Conservation (phyloP, 2,888 invertebrate species). For the Tipula confusa region DNA sequence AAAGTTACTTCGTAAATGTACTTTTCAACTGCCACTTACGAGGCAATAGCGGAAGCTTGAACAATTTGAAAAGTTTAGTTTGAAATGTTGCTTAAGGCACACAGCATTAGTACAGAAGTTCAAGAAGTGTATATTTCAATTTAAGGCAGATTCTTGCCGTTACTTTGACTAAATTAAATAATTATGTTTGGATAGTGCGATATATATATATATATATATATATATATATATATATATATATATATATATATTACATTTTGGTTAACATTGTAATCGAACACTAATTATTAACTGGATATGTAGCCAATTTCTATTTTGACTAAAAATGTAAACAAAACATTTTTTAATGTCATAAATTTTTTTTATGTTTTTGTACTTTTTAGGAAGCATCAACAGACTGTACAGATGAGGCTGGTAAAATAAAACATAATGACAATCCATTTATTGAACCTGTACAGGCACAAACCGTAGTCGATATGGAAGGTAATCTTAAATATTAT, state of each 20-base stretch:
- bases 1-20: too few species aligned
- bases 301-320: background rate
- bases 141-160: too few species aligned
- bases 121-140: too few species aligned
- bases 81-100: too few species aligned
- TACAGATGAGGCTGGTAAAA: slow-evolving; percentile 74
- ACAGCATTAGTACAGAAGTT: too few species aligned
- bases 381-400: slow-evolving; percentile 78
- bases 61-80: too few species aligned
- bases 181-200: too few species aligned
- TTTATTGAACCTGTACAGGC: slow-evolving; percentile 84
- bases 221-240: background rate
- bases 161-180: too few species aligned
- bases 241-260: background rate
- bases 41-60: too few species aligned
- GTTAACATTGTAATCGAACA: background rate
- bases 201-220: too few species aligned
- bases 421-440: slow-evolving; percentile 84
- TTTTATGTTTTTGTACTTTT: slow-evolving; percentile 35
- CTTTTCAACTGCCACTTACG: too few species aligned
- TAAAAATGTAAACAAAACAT: background rate
- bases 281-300: slow-evolving; percentile 21
- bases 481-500: slow-evolving; percentile 58
- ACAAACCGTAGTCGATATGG: slow-evolving; percentile 90
- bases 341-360: background rate